Evolutionary conservation across 1,140 invertebrate species (phyloP).

Genomic region (Drosophila equinoxialis): DNA sequence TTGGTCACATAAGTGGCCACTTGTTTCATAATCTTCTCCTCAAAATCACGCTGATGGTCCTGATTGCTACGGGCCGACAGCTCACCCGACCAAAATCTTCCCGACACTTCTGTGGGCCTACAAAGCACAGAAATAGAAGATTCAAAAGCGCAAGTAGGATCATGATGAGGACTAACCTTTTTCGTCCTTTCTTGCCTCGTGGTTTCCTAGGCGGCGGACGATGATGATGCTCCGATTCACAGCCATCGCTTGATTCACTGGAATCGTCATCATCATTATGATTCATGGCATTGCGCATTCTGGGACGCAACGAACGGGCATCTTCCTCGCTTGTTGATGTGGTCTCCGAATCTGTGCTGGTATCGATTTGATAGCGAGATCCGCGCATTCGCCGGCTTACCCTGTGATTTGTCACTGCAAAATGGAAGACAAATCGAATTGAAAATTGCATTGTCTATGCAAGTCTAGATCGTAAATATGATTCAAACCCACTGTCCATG

Average conservation of each 20-base stretch:
- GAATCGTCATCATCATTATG: conserved; percentile 57
- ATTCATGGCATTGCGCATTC: conserved; percentile 39
- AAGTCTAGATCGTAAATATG: too few relatives aligned
- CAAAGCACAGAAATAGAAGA: too few relatives aligned
- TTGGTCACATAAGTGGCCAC: conserved; percentile 86
- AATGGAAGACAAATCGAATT: not conserved
- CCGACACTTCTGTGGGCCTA: conserved; percentile 72
- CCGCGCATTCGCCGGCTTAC: conserved; percentile 51
- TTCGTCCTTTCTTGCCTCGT: conserved; percentile 63
- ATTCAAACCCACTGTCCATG: conserved; percentile 65
- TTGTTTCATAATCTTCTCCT: conserved; percentile 89
- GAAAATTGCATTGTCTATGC: too few relatives aligned
- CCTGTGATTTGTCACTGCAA: conserved; percentile 62
- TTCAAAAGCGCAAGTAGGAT: too few relatives aligned
- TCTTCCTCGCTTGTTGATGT: conserved; percentile 72
- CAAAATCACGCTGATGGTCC: conserved; percentile 91
- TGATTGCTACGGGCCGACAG: conserved; percentile 91
- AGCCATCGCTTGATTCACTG: conserved; percentile 73
- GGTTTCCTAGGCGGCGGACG: conserved; percentile 48
- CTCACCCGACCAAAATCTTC: conserved; percentile 88
- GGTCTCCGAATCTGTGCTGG: conserved; percentile 74
- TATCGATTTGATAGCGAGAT: conserved; percentile 62
- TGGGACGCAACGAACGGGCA: conserved; percentile 29
- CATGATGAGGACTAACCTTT: conserved; percentile 26
- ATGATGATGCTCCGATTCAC: conserved; percentile 71